Conservation (phyloP, 1,140 invertebrate species). For the Diachasma alloeum region DNA sequence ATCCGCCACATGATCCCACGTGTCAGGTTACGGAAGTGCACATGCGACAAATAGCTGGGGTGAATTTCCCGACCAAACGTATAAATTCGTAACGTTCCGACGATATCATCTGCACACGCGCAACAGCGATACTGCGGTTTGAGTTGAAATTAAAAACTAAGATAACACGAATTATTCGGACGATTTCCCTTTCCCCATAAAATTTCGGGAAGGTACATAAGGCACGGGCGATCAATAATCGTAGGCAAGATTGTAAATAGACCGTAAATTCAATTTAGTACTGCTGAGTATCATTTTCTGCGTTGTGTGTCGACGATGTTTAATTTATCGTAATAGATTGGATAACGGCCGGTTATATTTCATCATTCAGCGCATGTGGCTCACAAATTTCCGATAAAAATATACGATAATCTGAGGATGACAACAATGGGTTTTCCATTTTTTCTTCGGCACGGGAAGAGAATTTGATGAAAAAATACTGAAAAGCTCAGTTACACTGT, state of each 20-base stretch:
- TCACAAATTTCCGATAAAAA: neutral
- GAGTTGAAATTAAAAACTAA: neutral
- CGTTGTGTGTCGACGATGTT: neutral
- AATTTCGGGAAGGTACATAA: neutral
- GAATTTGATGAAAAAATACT: no score
- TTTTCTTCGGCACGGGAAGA: no score
- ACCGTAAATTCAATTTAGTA: neutral
- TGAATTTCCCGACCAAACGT: neutral
- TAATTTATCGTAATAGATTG: neutral
- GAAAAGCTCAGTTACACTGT: no score
- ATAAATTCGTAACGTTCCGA: neutral
- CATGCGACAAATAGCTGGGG: neutral
- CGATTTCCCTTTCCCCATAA: neutral
- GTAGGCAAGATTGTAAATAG: neutral
- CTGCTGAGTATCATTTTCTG: neutral
- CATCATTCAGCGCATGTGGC: neutral
- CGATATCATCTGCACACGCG: neutral
- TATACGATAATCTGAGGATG: neutral
- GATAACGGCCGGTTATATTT: no score
- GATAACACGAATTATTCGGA: neutral
- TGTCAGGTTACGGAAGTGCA: neutral
- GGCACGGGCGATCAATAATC: neutral
- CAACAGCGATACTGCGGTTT: neutral
- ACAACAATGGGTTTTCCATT: neutral
- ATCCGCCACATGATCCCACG: neutral